Evolutionary conservation across 2,797 vertebrate genomes (phyloP).

Genomic region (Sternarchorhynchus goeldii): DNA sequence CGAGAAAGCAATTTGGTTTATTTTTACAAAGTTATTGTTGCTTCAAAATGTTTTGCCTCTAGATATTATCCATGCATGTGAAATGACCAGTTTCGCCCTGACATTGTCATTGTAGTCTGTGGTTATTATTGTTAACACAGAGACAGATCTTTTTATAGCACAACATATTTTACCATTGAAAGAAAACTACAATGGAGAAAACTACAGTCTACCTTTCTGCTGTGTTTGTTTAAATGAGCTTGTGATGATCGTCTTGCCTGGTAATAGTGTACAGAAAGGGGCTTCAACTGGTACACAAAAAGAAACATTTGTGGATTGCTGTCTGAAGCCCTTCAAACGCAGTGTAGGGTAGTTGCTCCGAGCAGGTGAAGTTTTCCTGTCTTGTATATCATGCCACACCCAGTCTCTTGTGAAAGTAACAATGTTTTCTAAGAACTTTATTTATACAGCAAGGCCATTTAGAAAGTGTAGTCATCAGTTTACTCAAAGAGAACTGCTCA

Average conservation of each 20-base stretch:
- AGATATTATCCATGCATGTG: constrained; percentile 15
- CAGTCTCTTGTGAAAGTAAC: not conserved
- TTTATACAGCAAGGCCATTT: constrained; percentile 1
- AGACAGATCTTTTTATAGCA: constrained; percentile 28
- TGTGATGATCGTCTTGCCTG: constrained; percentile 34
- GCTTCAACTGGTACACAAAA: constrained; percentile 3
- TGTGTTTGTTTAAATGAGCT: not conserved
- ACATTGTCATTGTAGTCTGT: constrained; percentile 30
- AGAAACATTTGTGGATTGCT: not conserved
- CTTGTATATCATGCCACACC: constrained; percentile 3
- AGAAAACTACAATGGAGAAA: constrained; percentile 46
- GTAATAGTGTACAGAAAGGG: constrained; percentile 27
- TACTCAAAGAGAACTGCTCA: not conserved
- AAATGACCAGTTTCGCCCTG: constrained; percentile 26
- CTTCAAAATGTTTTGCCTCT: no score
- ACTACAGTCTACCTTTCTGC: constrained; percentile 31
- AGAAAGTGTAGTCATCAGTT: not conserved
- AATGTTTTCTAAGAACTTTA: not conserved
- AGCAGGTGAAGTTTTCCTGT: not conserved
- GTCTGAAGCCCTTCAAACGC: not conserved
- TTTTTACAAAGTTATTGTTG: no score
- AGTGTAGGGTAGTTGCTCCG: not conserved
- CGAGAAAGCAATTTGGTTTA: no score
- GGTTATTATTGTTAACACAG: constrained; percentile 39
- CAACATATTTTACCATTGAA: constrained; percentile 39